Base-by-base conservation (phyloP, 2,888 invertebrate species). In the Melangyna quadrimaculata region DNA sequence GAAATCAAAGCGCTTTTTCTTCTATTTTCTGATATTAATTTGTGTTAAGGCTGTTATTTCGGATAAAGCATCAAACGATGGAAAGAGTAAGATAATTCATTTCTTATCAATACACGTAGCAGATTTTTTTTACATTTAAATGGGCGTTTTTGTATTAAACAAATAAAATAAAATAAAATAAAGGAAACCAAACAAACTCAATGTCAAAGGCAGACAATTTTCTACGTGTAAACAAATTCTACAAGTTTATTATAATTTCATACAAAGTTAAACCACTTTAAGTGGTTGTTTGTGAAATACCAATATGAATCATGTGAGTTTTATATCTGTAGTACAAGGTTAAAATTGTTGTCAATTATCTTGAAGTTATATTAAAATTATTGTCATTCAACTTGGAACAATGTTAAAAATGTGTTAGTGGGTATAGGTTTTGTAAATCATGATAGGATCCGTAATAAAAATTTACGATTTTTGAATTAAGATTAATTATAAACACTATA, bases 51-150 rank as follows among this genome's bases (percentile, higher is more conserved):
- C 8, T 35, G 78, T 43, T 32, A 6, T 51, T 8, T 70, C 84
- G 45, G 59, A 80, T 37, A 84, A 80, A 10, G 24, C 69, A 7
- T 40, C 59, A 53, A 69, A 55, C 37, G 57, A 84, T 67, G 84
- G 84, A 48, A 84, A 84, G 14, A 45, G 84, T 84, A 80, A 84
- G 84, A 35, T 65, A 22, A 45, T 32, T 40, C 6, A 27, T 27
- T 27, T n/a, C n/a, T 27, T 27, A 27, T 6, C 6, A 27, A 27
- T 27, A 27, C 3, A 4, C 6, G 17, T n/a, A 12, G n/a, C n/a
- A n/a, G n/a, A n/a, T n/a, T n/a, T n/a, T n/a, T n/a, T n/a, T n/a
- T 43, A 43, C 7, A 17, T n/a, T n/a, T n/a, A 4, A n/a, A n/a
- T 40, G n/a, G n/a, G n/a, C 5, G n/a, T 40, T 40, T 43, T 43